These are phyloP conservation scores for Lutjanus campechanus DNA, from an alignment of 2,797 vertebrate species.

Conservation along the genomic window DNA sequence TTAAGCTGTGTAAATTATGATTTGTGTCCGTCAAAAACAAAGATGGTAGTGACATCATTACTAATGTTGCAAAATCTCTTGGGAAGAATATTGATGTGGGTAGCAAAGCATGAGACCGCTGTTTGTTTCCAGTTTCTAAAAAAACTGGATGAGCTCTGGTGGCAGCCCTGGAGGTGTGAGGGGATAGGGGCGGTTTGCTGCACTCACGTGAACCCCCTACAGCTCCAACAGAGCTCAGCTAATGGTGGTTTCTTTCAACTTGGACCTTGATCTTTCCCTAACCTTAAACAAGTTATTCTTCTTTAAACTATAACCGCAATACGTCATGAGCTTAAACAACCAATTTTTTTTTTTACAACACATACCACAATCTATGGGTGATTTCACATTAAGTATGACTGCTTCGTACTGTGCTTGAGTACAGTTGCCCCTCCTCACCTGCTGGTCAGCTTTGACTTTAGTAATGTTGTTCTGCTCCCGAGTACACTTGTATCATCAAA, in stretches of 20 bases:
- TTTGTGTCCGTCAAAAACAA: background rate
- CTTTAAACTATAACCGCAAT: background rate
- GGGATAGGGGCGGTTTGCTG: background rate
- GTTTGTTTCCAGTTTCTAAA: background rate
- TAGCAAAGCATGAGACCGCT: background rate
- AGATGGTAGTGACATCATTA: background rate
- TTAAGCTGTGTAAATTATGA: background rate
- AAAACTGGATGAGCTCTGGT: background rate
- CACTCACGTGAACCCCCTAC: background rate
- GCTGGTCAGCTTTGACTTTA: too few relatives aligned
- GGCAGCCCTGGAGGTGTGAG: conserved; percentile 1
- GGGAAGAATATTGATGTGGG: background rate
- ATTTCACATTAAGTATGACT: too few relatives aligned
- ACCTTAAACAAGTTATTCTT: background rate
- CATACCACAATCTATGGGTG: background rate
- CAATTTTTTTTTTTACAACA: background rate
- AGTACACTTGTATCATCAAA: too few relatives aligned
- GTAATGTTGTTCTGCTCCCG: too few relatives aligned
- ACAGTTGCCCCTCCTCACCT: too few relatives aligned
- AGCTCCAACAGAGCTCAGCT: background rate
- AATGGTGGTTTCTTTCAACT: background rate
- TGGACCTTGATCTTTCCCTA: background rate
- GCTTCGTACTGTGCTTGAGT: too few relatives aligned
- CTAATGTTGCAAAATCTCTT: background rate
- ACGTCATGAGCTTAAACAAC: background rate